Base-by-base conservation (phyloP, 2,888 invertebrate species). In the Apeira syringaria region DNA sequence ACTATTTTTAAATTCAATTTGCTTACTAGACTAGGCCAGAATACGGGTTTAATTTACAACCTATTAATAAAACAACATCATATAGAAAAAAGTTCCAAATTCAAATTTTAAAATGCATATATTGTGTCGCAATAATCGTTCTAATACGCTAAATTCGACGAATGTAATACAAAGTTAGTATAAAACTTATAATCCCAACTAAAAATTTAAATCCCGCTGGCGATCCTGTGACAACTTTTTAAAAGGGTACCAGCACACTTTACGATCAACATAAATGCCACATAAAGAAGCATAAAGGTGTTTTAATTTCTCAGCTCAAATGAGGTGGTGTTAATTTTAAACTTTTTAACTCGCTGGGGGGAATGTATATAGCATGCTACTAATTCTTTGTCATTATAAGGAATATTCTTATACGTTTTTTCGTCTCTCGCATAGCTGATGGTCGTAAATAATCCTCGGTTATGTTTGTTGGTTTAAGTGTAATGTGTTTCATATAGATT, bases 241-340 rank as follows among this genome's bases (percentile, higher is more conserved):
- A 80, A 80, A 82, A 83, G 74, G 78, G 76, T 76, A 75, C 61
- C 48, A 69, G 66, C 62, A 60, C 72, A 71, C 70, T 88, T 89
- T 85, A 89, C 69, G 86, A 79, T 61, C 60, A 60, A 74, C 77
- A 83, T 86, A 82, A 87, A 84, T 86, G 87, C 80, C 88, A 83
- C 86, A 86, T 87, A 86, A 88, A 88, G 77, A 85, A 80, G 79
- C 81, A 80, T 85, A 80, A 20, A 84, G 71, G 74, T 74, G 69
- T 85, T 87, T 87, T 87, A 86, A 88, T 87, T 88, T 86, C 84
- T 74, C 74, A 53, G 63, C 68, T 78, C 71, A 82, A 86, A 87
- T 84, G 79, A 83, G 77, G 67, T 73, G 74, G 84, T 73, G 88
- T 87, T 88, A 87, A 88, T 87, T 87, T 88, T 46, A 46, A 39